These are phyloP conservation scores for Platysteira castanea DNA, from an alignment of 2,113 vertebrate species.

Conservation along the genomic window DNA sequence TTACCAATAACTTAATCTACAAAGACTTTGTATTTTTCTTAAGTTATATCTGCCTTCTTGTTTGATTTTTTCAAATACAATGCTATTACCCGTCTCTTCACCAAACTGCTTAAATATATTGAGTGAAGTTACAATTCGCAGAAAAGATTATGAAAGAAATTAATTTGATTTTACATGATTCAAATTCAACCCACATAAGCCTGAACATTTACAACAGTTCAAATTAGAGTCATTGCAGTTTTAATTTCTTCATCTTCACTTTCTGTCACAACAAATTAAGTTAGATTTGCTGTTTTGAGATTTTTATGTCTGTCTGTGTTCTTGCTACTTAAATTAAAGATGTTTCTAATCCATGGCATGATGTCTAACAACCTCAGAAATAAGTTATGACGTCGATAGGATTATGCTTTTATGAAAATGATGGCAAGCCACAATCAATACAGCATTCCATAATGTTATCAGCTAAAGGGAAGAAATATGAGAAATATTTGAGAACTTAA, in stretches of 20 bases:
- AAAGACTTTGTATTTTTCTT: neutral
- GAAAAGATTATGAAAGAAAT: neutral
- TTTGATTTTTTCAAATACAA: neutral
- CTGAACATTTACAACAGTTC: neutral
- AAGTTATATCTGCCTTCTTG: neutral
- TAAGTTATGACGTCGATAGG: conserved; percentile 19
- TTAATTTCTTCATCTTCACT: conserved; percentile 26
- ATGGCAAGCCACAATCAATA: conserved; percentile 15
- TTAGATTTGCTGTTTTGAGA: conserved; percentile 18
- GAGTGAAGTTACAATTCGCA: neutral
- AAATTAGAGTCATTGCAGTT: neutral
- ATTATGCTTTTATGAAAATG: neutral
- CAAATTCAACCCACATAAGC: neutral
- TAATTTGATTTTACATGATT: conserved; percentile 18
- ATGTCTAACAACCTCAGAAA: conserved; percentile 4
- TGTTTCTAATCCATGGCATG: neutral
- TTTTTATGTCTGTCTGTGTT: conserved; percentile 10
- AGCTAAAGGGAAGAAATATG: neutral
- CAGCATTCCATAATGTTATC: neutral
- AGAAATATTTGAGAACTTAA: neutral
- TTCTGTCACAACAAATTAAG: conserved; percentile 50
- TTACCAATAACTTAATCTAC: neutral
- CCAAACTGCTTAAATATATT: neutral
- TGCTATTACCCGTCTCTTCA: neutral
- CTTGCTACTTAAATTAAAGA: neutral